Evolutionary conservation across 2,888 invertebrate genomes (phyloP).

Genomic region (Drosophila fulvimacula): DNA sequence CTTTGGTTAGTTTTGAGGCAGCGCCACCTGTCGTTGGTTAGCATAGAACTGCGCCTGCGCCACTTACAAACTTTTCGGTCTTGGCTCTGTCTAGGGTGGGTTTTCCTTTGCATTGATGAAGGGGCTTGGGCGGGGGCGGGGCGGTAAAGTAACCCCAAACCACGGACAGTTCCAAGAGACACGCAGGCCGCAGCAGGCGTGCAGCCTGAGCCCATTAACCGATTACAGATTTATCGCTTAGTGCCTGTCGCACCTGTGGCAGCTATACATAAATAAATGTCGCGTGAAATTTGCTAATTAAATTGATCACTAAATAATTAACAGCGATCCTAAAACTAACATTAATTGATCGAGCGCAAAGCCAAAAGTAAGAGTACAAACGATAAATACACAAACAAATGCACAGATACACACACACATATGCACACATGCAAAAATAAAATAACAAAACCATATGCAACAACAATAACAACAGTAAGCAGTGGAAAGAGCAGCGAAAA

Average conservation of each 20-base stretch:
- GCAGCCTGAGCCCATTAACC: conserved; percentile 6
- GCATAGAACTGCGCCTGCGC: conserved; percentile 28
- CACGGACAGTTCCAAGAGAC: conserved; percentile 19
- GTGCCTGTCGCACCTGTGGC: conserved; percentile 7
- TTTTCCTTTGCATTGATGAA: conserved; percentile 2
- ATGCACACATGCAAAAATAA: background rate
- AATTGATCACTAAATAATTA: background rate
- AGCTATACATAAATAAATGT: background rate
- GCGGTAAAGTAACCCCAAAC: conserved; percentile 7
- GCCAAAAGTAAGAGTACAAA: background rate
- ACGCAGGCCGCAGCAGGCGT: conserved; percentile 3
- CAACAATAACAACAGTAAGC: conserved; percentile 14
- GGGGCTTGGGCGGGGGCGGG: no score
- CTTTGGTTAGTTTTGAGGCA: background rate
- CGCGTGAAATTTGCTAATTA: conserved; percentile 4
- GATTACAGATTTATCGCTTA: conserved; percentile 24
- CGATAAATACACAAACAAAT: background rate
- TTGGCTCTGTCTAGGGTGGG: conserved; percentile 1
- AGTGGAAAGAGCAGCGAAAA: conserved; percentile 25
- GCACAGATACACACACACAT: background rate
- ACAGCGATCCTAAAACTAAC: conserved; percentile 1
- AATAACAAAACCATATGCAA: background rate
- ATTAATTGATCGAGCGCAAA: conserved; percentile 3
- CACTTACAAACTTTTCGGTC: background rate
- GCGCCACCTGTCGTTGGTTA: conserved; percentile 32